These are phyloP conservation scores for Oscheius sp. DNA, from an alignment of 2,888 invertebrate genomes.

Conservation along the genomic window DNA sequence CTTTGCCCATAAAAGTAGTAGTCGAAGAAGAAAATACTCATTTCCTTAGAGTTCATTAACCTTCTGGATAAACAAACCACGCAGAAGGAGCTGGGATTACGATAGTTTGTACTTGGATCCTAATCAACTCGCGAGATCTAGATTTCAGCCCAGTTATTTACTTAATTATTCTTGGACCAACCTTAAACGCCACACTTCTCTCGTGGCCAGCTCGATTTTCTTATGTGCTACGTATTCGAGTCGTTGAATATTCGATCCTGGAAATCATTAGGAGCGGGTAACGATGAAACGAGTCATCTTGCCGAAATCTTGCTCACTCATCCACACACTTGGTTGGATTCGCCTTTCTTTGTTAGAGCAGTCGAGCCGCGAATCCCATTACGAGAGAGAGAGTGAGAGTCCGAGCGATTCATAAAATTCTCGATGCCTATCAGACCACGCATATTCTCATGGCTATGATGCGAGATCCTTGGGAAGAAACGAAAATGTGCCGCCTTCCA, in stretches of 20 bases:
- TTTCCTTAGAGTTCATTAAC: no score
- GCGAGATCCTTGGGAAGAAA: not conserved
- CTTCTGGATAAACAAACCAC: no score
- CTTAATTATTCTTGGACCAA: not conserved
- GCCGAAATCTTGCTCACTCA: not conserved
- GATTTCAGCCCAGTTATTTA: not conserved
- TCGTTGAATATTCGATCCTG: constrained; percentile 25
- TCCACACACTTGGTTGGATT: constrained; percentile 6
- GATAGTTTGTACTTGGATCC: no score
- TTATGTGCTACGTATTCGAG: constrained; percentile 10
- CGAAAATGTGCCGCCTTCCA: not conserved
- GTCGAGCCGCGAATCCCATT: constrained; percentile 15
- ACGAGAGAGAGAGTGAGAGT: not conserved
- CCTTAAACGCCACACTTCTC: no score
- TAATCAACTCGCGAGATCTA: no score
- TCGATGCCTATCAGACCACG: not conserved
- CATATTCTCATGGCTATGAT: constrained; percentile 10
- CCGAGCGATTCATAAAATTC: constrained; percentile 7
- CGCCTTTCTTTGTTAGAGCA: constrained; percentile 14
- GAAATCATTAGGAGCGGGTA: constrained; percentile 12
- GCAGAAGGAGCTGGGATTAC: no score
- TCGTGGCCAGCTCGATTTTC: no score
- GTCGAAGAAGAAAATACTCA: no score
- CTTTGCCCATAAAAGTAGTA: no score
- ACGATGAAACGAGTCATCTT: not conserved